Conservation (phyloP, 2,797 vertebrate genomes). For the Eurystomus glaucurus region DNA sequence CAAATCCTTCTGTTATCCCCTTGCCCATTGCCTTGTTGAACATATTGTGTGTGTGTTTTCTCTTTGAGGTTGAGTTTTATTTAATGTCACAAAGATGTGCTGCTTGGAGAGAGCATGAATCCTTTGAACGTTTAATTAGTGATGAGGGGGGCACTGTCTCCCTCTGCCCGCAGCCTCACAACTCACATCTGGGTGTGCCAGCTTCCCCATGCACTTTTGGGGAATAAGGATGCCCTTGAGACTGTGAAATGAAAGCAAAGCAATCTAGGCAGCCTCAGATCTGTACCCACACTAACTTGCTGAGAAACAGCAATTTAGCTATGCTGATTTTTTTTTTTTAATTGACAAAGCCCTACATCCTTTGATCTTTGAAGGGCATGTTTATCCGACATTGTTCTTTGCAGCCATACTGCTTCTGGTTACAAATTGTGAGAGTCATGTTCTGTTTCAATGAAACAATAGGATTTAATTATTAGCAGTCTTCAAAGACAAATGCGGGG, state of each 20-base stretch:
- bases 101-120: not conserved
- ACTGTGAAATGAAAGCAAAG: constrained; percentile 37
- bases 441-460: constrained; percentile 74
- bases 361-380: constrained; percentile 72
- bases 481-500: constrained; percentile 61
- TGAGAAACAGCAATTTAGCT: constrained; percentile 46
- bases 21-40: not conserved
- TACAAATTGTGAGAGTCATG: constrained; percentile 64
- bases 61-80: not conserved
- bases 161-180: not conserved
- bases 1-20: not conserved
- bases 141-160: not conserved
- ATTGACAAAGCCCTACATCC: constrained; percentile 53
- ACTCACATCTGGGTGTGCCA: constrained; percentile 42
- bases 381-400: constrained; percentile 73
- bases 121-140: constrained; percentile 44
- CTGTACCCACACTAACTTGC: not conserved
- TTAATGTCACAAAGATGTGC: constrained; percentile 33
- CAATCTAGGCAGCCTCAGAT: constrained; percentile 50
- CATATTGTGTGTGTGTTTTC: not conserved
- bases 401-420: constrained; percentile 61
- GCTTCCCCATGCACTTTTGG: constrained; percentile 14
- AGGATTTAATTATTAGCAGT: constrained; percentile 72
- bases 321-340: constrained; percentile 2
- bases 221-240: constrained; percentile 28